A percentile compares a stretch with the other conserved stretches of the same genome.
phyloP scores from a whole-genome alignment of 2,797 vertebrate species.

The Pelodytes ibericus region DNA sequence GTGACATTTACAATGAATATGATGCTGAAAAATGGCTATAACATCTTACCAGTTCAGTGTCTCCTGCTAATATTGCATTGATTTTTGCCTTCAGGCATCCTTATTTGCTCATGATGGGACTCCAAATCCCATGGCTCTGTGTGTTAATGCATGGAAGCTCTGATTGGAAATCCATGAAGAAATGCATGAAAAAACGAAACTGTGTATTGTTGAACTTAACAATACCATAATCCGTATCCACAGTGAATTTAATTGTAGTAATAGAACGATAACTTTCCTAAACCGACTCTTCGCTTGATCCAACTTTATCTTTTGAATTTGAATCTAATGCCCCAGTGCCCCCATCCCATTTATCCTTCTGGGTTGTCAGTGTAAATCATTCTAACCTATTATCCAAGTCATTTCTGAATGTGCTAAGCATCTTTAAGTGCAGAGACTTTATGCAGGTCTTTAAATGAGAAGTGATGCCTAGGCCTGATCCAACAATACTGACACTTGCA shows the following conservation, averaged over 20 bases:
- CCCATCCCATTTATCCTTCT: too few relatives aligned
- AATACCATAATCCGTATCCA: background rate
- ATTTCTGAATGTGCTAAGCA: too few relatives aligned
- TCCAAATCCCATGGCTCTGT: background rate
- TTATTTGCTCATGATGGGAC: conserved; percentile 10
- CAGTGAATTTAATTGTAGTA: background rate
- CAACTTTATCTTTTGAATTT: background rate
- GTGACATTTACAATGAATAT: conserved; percentile 19
- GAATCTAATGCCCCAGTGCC: background rate
- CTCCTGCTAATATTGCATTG: conserved; percentile 8
- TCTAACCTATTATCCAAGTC: too few relatives aligned
- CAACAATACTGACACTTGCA: too few relatives aligned
- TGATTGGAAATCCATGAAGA: conserved; percentile 10
- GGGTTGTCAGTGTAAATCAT: too few relatives aligned
- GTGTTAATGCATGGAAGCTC: conserved; percentile 5
- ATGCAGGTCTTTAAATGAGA: too few relatives aligned
- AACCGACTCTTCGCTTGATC: background rate
- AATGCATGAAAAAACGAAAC: background rate
- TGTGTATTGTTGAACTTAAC: background rate
- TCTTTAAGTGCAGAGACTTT: too few relatives aligned
- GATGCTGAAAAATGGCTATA: conserved; percentile 14
- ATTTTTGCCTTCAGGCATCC: conserved; percentile 13
- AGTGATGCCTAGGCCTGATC: too few relatives aligned
- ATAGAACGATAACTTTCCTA: background rate
- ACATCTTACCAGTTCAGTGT: conserved; percentile 1